Conservation (phyloP, 1,140 invertebrate species). For the Cryptotermes secundus region DNA sequence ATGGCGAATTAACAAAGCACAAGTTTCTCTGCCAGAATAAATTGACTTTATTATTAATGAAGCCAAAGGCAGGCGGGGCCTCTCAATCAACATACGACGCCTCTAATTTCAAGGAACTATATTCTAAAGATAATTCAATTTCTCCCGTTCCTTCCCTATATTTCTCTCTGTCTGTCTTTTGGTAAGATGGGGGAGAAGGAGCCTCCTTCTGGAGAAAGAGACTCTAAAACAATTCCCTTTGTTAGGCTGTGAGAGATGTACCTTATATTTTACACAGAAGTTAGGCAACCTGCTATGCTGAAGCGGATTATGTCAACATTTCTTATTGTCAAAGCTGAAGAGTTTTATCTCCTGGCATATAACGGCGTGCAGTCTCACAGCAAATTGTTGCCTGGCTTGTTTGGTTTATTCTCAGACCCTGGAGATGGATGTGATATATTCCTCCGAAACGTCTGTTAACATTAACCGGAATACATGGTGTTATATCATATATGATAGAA, state of each 20-base stretch:
- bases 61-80: neutral
- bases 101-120: constrained; percentile 19
- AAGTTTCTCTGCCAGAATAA: constrained; percentile 8
- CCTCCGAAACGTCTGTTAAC: too few species aligned
- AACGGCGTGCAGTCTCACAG: too few species aligned
- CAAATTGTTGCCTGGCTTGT: too few species aligned
- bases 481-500: too few species aligned
- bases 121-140: constrained; percentile 20
- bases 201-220: neutral
- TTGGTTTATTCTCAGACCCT: too few species aligned
- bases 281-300: neutral
- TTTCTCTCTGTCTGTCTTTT: constrained; percentile 1
- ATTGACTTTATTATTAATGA: constrained; percentile 19
- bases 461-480: too few species aligned
- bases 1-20: constrained; percentile 4
- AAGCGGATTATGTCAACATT: neutral
- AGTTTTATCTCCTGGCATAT: too few species aligned
- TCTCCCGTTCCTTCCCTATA: neutral
- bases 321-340: too few species aligned
- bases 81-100: constrained; percentile 12
- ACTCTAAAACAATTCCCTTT: constrained; percentile 19
- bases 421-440: too few species aligned
- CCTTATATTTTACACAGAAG: constrained; percentile 6
- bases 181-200: neutral
- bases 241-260: neutral